Evolutionary conservation across 2,888 invertebrate species (phyloP).

Genomic region (Agrochola lota): DNA sequence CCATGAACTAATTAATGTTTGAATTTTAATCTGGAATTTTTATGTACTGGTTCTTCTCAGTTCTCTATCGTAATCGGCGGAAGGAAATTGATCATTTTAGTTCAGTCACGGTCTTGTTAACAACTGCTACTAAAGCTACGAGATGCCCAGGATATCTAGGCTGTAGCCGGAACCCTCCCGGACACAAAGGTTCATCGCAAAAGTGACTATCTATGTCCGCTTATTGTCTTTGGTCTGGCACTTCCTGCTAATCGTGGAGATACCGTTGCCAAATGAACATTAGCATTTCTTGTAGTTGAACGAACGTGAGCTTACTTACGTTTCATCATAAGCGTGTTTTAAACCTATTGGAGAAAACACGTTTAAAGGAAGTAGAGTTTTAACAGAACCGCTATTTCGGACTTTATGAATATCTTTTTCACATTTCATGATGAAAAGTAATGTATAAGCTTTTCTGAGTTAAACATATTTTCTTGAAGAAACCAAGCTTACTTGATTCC

Average conservation of each 20-base stretch:
- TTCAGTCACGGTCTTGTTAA: constrained; percentile 11
- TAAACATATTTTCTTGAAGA: not conserved
- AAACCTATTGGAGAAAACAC: constrained; percentile 4
- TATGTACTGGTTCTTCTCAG: not conserved
- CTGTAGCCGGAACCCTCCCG: not conserved
- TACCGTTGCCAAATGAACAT: constrained; percentile 44
- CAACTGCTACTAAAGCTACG: not conserved
- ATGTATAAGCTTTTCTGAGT: not conserved
- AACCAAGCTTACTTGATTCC: not conserved
- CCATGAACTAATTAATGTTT: constrained; percentile 2
- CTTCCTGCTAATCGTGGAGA: constrained; percentile 34
- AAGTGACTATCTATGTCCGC: constrained; percentile 24
- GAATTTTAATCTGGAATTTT: not conserved
- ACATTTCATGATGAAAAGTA: constrained; percentile 5
- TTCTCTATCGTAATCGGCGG: not conserved
- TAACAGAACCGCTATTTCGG: not conserved
- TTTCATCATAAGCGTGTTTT: constrained; percentile 20
- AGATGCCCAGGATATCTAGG: constrained; percentile 19
- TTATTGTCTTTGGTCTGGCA: constrained; percentile 43
- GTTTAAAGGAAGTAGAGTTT: not conserved
- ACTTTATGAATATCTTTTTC: not conserved
- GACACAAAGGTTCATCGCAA: constrained; percentile 29
- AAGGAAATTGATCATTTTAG: not conserved
- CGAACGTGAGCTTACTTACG: constrained; percentile 6
- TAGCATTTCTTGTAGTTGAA: constrained; percentile 32